Evolutionary conservation across 2,113 vertebrate genomes (phyloP), one percentile per base, ranked within the genome.

Genomic region (Dromas ardeola): DNA sequence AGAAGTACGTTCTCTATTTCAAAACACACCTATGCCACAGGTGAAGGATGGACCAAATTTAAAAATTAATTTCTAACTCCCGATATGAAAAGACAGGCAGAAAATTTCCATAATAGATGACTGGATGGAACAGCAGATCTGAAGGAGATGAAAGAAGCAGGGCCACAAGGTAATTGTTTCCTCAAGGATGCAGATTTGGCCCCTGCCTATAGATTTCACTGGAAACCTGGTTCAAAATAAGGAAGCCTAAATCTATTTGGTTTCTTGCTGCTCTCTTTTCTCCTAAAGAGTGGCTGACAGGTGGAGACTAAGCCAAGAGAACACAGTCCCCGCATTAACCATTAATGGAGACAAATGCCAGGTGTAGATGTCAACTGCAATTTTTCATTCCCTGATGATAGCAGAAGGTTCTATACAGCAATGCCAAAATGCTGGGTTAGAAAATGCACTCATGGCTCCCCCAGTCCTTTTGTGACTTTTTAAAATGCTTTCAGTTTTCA

Each of bases 291-390:
- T 70, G 90, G 42, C 62, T 95, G 91, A 94, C 93, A 93, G 81
- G 66, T 78, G 19, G 56, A 94, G 73, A 77, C 73, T 36, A 77
- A 73, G 52, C 53, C 84, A 80, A 80, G 71, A 76, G 78, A 94
- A 85, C 56, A 56, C 43, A 59, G 49, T 62, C 49, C 26, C 53
- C 65, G 25, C 36, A 73, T 87, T 93, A 93, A 87, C n/a, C 0
- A 11, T 73, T 96, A 95, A 93, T 91, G 74, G 86, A 95, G 89
- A 96, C 74, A 93, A 97, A 93, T 90, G 74, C 58, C 93, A 95
- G 70, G 74, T 80, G 71, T 81, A 95, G 70, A 82, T 70, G 95
- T 93, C 96, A 95, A 66, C 42, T 70, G 50, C 78, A 77, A 94
- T 97, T 93, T 90, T 94, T 91, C 91, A 77, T 82, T 80, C 58